Percentiles rank a stretch among this genome's conserved stretches.
Conservation (phyloP, 2,888 invertebrate genomes). For the Electrophaes corylata region DNA sequence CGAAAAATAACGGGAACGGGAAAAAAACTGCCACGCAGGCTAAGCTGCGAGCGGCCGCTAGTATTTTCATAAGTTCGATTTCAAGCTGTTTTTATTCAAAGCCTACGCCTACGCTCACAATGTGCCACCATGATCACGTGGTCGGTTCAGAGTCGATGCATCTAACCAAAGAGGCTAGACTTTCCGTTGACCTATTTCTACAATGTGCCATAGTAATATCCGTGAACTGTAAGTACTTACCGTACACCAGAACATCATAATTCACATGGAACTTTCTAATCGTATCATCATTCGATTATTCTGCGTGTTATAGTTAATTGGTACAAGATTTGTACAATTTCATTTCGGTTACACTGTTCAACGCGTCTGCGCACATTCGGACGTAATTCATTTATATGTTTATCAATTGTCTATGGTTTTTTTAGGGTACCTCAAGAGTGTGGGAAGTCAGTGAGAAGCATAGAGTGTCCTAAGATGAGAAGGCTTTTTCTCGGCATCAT, state of each 20-base stretch:
- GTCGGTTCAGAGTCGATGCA: too few species aligned
- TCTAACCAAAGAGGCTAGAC: neutral
- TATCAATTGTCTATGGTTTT: neutral
- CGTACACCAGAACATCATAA: constrained; percentile 25
- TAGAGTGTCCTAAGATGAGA: too few species aligned
- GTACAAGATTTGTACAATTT: constrained; percentile 52
- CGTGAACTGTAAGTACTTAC: constrained; percentile 12
- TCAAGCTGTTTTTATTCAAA: too few species aligned
- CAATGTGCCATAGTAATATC: constrained; percentile 5
- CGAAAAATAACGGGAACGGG: too few species aligned
- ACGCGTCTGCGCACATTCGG: constrained; percentile 26
- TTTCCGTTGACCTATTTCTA: neutral
- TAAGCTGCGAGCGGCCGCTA: too few species aligned
- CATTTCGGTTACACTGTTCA: constrained; percentile 20
- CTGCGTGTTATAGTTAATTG: constrained; percentile 60
- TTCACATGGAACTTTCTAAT: constrained; percentile 51
- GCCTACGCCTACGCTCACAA: too few species aligned
- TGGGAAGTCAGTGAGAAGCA: too few species aligned
- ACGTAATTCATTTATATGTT: constrained; percentile 28
- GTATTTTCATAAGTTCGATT: too few species aligned
- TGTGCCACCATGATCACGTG: too few species aligned
- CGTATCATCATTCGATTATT: constrained; percentile 46
- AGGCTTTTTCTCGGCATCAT: too few species aligned
- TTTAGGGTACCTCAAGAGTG: too few species aligned
- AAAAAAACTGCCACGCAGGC: too few species aligned